Conservation (phyloP, 2,888 invertebrate genomes). For the Pseudoips prasinana region DNA sequence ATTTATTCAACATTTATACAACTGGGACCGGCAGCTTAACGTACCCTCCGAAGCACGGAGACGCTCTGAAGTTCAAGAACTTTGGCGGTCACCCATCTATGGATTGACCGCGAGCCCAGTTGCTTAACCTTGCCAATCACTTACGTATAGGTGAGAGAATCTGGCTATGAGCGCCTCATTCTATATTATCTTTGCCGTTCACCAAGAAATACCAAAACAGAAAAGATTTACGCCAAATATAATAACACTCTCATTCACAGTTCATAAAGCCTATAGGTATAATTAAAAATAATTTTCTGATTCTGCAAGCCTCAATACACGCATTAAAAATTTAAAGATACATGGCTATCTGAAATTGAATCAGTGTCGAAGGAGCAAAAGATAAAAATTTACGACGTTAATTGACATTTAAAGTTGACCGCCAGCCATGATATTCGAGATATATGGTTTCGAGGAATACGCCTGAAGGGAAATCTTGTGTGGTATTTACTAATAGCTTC, state of each 20-base stretch:
- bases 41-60: too few relatives aligned
- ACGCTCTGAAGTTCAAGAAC: too few relatives aligned
- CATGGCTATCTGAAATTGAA: slow-evolving; percentile 48
- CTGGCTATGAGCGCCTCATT: too few relatives aligned
- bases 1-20: too few relatives aligned
- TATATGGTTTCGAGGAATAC: slow-evolving; percentile 18
- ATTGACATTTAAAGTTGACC: slow-evolving; percentile 56
- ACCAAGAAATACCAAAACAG: background rate
- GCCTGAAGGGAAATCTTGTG: slow-evolving; percentile 22
- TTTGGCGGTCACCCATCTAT: too few relatives aligned
- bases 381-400: slow-evolving; percentile 49
- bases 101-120: too few relatives aligned
- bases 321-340: slow-evolving; percentile 41
- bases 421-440: slow-evolving; percentile 23
- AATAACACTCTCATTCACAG: slow-evolving; percentile 27
- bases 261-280: slow-evolving; percentile 30
- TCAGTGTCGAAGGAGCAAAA: slow-evolving; percentile 36
- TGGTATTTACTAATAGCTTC: slow-evolving; percentile 7
- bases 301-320: slow-evolving; percentile 30
- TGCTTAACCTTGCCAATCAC: too few relatives aligned
- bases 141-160: too few relatives aligned
- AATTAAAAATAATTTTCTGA: slow-evolving; percentile 34
- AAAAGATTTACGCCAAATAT: slow-evolving; percentile 9
- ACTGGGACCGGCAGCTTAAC: too few relatives aligned
- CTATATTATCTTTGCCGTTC: background rate